Conservation (phyloP, 2,888 invertebrate species). For the Lithosia quadra region DNA sequence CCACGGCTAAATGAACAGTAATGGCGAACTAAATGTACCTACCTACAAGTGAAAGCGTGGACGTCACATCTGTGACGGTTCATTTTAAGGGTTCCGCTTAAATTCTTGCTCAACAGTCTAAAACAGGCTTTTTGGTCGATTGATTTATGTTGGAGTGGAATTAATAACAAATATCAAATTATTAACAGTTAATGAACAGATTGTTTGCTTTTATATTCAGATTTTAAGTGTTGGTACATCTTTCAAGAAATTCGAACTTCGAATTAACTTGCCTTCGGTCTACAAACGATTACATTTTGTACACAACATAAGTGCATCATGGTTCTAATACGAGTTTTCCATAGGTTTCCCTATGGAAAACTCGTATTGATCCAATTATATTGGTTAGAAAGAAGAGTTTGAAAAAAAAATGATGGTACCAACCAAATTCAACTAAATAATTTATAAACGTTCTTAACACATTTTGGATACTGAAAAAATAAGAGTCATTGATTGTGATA, state of each 20-base stretch:
- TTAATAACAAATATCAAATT: not conserved
- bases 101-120: not conserved
- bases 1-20: conserved; percentile 32
- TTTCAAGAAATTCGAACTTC: not conserved
- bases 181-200: not conserved
- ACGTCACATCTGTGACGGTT: conserved; percentile 12
- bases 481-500: no score
- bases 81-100: conserved; percentile 19
- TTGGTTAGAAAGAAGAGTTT: no score
- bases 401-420: no score
- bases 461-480: no score
- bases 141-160: not conserved
- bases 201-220: not conserved
- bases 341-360: no score
- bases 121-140: conserved; percentile 4
- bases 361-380: no score
- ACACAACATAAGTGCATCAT: no score
- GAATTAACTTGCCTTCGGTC: not conserved
- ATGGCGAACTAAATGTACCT: conserved; percentile 20
- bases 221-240: no score
- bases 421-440: no score
- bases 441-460: no score
- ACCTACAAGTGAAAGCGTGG: conserved; percentile 40
- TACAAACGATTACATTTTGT: not conserved
- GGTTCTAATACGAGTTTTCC: no score